phyloP scores from a whole-genome alignment of 92 coral and sea anemone genomes.

The Epizoanthus stellaris region DNA sequence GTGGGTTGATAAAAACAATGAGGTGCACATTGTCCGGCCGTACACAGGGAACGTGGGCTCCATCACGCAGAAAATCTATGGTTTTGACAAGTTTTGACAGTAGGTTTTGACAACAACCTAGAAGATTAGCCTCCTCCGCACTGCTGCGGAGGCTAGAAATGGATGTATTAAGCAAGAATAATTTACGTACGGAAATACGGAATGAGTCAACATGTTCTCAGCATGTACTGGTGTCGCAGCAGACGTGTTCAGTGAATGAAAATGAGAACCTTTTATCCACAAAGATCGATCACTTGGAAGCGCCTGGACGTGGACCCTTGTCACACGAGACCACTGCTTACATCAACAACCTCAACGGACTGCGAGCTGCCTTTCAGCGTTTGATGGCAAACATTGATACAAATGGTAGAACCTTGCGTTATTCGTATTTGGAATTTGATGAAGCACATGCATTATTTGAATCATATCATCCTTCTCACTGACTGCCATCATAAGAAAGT shows the following conservation, averaged over 20 bases:
- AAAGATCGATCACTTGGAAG: not conserved
- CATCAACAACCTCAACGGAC: conserved; percentile 43
- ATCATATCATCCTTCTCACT: conserved; percentile 33
- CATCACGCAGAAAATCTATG: too few relatives aligned
- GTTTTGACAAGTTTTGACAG: too few relatives aligned
- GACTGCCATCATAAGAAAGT: conserved; percentile 22
- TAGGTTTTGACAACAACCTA: too few relatives aligned
- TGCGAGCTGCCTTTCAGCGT: conserved; percentile 45
- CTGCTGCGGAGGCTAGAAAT: too few relatives aligned
- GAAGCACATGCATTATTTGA: conserved; percentile 43
- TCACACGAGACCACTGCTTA: conserved; percentile 40
- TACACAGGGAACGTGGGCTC: too few relatives aligned
- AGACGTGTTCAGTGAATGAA: not conserved
- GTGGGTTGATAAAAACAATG: too few relatives aligned
- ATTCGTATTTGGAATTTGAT: conserved; percentile 44
- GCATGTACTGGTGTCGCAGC: not conserved
- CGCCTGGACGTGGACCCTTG: too few relatives aligned
- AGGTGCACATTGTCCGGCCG: too few relatives aligned
- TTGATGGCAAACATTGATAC: conserved; percentile 50
- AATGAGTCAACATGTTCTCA: not conserved
- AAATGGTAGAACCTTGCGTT: conserved; percentile 25
- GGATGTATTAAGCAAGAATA: not conserved
- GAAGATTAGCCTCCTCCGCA: too few relatives aligned
- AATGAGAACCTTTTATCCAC: not conserved
- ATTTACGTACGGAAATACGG: not conserved